Percentiles rank a stretch among this genome's conserved stretches.
phyloP scores from a whole-genome alignment of 1,140 invertebrate genomes.

The Diprion similis region DNA sequence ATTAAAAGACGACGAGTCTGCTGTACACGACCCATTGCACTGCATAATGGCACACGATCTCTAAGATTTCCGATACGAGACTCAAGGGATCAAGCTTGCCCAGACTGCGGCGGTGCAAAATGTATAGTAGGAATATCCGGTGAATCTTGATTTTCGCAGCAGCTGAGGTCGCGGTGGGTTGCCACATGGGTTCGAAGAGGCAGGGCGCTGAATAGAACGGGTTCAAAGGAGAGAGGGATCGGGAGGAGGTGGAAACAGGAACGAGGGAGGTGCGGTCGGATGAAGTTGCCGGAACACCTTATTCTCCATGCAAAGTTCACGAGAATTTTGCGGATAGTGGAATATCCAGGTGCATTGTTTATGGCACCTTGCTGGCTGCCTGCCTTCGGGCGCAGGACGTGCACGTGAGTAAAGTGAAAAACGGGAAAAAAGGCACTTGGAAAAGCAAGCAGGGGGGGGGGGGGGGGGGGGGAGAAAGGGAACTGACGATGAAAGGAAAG shows the following conservation, averaged over 20 bases:
- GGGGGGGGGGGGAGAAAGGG: too few species aligned
- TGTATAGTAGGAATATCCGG: neutral
- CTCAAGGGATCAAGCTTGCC: neutral
- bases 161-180: neutral
- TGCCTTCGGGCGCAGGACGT: neutral
- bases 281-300: neutral
- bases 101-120: neutral
- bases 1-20: too few species aligned
- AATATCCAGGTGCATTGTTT: neutral
- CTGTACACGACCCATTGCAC: too few species aligned
- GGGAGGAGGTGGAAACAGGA: too few species aligned
- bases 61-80: neutral
- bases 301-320: neutral
- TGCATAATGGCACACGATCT: neutral
- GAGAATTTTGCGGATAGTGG: neutral
- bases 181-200: neutral
- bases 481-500: too few species aligned
- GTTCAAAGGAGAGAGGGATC: neutral
- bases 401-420: neutral
- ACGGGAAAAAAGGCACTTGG: too few species aligned
- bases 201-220: neutral
- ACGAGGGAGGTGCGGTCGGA: neutral
- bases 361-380: neutral
- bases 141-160: neutral
- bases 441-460: too few species aligned